Evolutionary conservation across 1,140 invertebrate species (phyloP).

Genomic region (Drosophila lowei): DNA sequence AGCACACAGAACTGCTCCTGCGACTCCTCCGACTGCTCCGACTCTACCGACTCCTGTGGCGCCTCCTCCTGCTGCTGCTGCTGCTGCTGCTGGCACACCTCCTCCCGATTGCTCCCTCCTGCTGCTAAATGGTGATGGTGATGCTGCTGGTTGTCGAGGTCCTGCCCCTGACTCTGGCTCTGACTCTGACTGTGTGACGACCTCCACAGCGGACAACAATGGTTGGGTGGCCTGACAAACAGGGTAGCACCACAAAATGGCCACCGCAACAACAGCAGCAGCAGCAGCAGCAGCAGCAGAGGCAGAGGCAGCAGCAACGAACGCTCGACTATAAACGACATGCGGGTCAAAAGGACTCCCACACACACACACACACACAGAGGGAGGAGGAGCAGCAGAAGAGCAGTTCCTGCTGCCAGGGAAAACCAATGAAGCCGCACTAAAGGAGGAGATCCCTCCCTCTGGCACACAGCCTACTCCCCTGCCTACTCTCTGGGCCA

Average conservation of each 20-base stretch:
- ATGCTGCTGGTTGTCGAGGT: slow-evolving; percentile 28
- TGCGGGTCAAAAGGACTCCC: slow-evolving; percentile 78
- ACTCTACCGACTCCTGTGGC: neutral
- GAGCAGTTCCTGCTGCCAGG: neutral
- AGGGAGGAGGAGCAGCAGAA: neutral
- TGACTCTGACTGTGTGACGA: slow-evolving; percentile 56
- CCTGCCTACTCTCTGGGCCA: slow-evolving; percentile 7
- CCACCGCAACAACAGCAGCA: slow-evolving; percentile 64
- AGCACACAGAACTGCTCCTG: slow-evolving; percentile 12
- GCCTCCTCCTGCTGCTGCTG: slow-evolving; percentile 1
- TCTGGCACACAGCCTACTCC: neutral
- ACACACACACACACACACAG: slow-evolving; percentile 37
- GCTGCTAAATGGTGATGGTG: slow-evolving; percentile 19
- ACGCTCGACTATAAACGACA: slow-evolving; percentile 69
- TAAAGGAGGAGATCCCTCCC: slow-evolving; percentile 34
- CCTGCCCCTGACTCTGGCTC: slow-evolving; percentile 32
- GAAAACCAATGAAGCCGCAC: slow-evolving; percentile 45
- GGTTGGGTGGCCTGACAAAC: slow-evolving; percentile 48
- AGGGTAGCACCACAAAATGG: slow-evolving; percentile 67
- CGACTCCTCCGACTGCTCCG: neutral
- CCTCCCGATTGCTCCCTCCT: slow-evolving; percentile 19
- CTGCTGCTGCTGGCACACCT: too few relatives aligned
- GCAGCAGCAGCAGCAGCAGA: slow-evolving; percentile 15
- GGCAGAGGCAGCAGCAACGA: slow-evolving; percentile 18
- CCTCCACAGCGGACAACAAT: slow-evolving; percentile 58